These are phyloP conservation scores for Nomia melanderi DNA, from an alignment of 1,140 invertebrate genomes.

Conservation along the genomic window DNA sequence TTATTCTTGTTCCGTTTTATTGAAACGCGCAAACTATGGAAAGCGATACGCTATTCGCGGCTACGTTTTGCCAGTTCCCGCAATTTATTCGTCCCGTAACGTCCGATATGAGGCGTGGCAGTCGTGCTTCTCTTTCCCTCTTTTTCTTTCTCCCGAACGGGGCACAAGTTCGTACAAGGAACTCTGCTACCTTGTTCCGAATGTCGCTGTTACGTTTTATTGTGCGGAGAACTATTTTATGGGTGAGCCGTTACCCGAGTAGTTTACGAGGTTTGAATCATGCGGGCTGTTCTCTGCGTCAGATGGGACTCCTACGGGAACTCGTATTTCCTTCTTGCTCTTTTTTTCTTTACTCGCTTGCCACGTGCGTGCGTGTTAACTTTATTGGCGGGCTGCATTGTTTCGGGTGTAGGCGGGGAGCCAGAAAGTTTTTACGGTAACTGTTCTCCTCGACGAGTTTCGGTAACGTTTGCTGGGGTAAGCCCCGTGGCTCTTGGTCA, in stretches of 20 bases:
- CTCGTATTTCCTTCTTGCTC: neutral
- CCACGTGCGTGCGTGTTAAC: neutral
- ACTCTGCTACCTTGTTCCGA: neutral
- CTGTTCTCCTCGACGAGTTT: neutral
- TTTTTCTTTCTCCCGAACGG: neutral
- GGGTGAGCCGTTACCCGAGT: neutral
- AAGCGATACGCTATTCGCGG: constrained; percentile 6
- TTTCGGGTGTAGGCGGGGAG: neutral
- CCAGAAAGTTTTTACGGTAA: neutral
- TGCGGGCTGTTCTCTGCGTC: neutral
- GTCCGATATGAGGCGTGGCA: constrained; percentile 3
- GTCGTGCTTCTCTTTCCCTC: neutral
- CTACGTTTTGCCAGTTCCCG: neutral
- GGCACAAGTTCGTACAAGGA: neutral
- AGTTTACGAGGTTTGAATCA: constrained; percentile 34
- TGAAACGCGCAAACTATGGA: neutral
- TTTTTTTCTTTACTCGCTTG: neutral
- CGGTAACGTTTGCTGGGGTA: too few species aligned
- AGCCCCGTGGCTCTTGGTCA: too few species aligned
- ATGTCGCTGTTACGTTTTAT: constrained; percentile 39
- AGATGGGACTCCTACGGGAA: neutral
- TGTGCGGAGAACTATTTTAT: constrained; percentile 36
- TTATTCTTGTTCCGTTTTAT: neutral
- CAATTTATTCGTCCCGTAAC: neutral
- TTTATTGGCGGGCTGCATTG: constrained; percentile 14